Base-by-base conservation (phyloP, 1,140 invertebrate species). In the Drosophila leontia region DNA sequence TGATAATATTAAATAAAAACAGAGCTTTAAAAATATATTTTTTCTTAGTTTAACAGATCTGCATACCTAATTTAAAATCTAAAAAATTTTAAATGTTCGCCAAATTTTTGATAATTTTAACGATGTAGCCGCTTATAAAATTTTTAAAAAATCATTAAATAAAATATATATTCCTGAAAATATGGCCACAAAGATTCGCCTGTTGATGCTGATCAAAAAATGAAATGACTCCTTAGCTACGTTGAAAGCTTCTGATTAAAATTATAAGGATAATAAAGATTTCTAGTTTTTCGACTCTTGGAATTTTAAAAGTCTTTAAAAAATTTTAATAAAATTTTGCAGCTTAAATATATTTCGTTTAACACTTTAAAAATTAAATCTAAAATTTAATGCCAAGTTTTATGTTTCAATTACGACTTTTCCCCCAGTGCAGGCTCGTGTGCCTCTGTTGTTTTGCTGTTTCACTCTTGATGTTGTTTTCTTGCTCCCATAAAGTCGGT, bases 401-500 rank as follows among this genome's bases (percentile, higher is more conserved):
- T 2, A 42, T 60, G 51, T 45, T 57, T 41, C 17, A 23, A 34
- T 58, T 13, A 23, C 12, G 9, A 34, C 55, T 69, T 71, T 60
- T 75, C 11, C 17, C 45, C 11, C 37, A 62, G 69, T 58, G 69
- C 4, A 19, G 12, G 17, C 17, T 37, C 7, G 56, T 39, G 12
- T 56, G 23, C 63, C 32, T 48, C 57, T 57, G 75, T 51, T 60
- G 57, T 32, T 47, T 59, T 55, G 53, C 56, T 47, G 19, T 70
- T 35, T 58, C 41, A 41, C 61, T 64, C 17, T 55, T 76, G 9
- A 44, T 51, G 34, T 50, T 63, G 60, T 42, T 63, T 63, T 60
- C 41, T 53, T 58, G 37, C 23, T 35, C 41, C 70, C 74, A 77
- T 78, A 78, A 78, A 78, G 75, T 71, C 58, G 70, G 67, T 60